Evolutionary conservation across 2,797 vertebrate genomes (phyloP).

Genomic region (Leptatherina wallacei): DNA sequence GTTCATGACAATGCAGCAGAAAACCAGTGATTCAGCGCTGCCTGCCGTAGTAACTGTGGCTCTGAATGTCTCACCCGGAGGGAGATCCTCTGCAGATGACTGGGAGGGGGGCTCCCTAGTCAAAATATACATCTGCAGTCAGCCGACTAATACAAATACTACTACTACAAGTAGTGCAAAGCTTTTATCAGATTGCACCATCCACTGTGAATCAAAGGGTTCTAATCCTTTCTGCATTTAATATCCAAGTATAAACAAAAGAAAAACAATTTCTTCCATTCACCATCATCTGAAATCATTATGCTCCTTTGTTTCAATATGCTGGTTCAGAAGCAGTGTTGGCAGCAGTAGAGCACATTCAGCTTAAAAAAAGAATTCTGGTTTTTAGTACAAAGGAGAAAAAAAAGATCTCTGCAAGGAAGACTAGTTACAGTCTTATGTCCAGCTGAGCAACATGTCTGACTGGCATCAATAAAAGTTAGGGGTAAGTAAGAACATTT

Average conservation of each 20-base stretch:
- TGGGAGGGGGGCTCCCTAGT: conserved; percentile 76
- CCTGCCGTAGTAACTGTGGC: conserved; percentile 44
- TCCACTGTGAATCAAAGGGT: not conserved
- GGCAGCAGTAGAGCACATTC: not conserved
- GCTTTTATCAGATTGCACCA: conserved; percentile 2
- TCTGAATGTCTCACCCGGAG: conserved; percentile 66
- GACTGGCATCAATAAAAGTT: not conserved
- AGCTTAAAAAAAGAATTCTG: not conserved
- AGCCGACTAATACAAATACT: conserved; percentile 26
- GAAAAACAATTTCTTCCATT: too few species aligned
- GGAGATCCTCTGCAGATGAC: conserved; percentile 84
- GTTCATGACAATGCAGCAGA: conserved; percentile 61
- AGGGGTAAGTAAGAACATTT: not conserved
- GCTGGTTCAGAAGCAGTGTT: not conserved
- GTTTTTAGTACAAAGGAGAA: not conserved
- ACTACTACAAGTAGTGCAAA: not conserved
- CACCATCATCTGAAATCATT: too few species aligned
- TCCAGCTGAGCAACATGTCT: not conserved
- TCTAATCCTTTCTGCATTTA: conserved; percentile 1
- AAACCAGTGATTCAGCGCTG: conserved; percentile 75
- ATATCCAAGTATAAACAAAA: not conserved
- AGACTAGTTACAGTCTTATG: not conserved
- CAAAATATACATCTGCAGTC: conserved; percentile 60
- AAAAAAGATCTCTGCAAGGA: not conserved
- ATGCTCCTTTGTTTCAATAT: too few species aligned